Evolutionary conservation across 2,113 vertebrate genomes (phyloP), one percentile per base, ranked within the genome.

Genomic region (Empidonax traillii): DNA sequence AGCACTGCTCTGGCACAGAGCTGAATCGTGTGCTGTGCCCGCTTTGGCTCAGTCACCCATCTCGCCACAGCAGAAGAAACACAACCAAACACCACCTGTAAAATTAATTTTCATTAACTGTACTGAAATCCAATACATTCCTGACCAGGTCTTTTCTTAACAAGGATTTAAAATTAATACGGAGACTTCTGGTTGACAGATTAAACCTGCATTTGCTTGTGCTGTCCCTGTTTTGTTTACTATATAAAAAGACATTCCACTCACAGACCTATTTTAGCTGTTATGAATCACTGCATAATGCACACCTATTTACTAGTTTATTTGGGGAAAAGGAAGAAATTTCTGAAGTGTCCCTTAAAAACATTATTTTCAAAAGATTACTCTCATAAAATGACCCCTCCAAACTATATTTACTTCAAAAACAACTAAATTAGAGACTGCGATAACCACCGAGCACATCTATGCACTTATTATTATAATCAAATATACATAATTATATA

Each of bases 401-500:
- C 87, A 94, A 98, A 97, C 87, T 92, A 87, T 87, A 94, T 81
- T 97, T 96, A 94, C 81, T 97, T 97, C 88, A 94, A 94, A 95
- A 87, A 7, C 88, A 96, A 83, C 89, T 90, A 80, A 95, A 95
- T 97, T 94, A 95, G 78, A 96, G 96, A 90, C 90, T 86, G 85
- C 71, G 92, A 97, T 95, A 97, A 97, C 95, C 96, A 97, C 96
- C 91, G 79, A 95, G 62, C 90, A 94, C 89, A 85, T 94, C 91
- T 68, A 86, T 87, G 78, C 92, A 97, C 94, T 97, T 97, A 97
- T 87, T 95, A 97, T 94, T 97, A 86, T 96, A 97, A 97, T 97
- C 55, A 37, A 97, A 97, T 93, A 95, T 71, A 96, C 85, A 66
- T 97, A 97, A 97, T 96, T 97, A 95, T 61, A 96, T 87, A 95